phyloP scores from a whole-genome alignment of 1,140 invertebrate genomes.

The Brachionus sp. region DNA sequence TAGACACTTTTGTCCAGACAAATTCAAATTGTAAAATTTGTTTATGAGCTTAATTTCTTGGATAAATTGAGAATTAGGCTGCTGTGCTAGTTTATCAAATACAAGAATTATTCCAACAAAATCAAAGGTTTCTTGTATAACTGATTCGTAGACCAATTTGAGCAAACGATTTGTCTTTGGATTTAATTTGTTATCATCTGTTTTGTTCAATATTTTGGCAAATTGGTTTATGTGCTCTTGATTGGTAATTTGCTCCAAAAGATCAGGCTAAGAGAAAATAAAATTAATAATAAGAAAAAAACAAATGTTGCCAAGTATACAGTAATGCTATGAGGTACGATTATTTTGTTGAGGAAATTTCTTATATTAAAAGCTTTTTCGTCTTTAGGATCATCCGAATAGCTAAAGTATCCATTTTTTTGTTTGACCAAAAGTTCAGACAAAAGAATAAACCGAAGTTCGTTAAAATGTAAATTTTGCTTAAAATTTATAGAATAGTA shows the following conservation, averaged over 20 bases:
- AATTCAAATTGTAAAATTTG: slow-evolving; percentile 20
- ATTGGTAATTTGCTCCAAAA: slow-evolving; percentile 35
- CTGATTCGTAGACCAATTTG: slow-evolving; percentile 30
- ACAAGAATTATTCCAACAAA: slow-evolving; percentile 39
- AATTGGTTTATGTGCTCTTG: slow-evolving; percentile 43
- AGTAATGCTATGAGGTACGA: slow-evolving; percentile 36
- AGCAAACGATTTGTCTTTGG: slow-evolving; percentile 29
- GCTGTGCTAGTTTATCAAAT: slow-evolving; percentile 17
- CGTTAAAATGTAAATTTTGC: slow-evolving; percentile 75
- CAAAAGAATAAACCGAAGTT: slow-evolving; percentile 65
- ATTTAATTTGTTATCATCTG: background rate
- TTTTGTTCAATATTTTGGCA: slow-evolving; percentile 21
- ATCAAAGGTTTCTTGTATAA: slow-evolving; percentile 41
- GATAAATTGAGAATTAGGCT: slow-evolving; percentile 9
- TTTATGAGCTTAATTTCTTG: slow-evolving; percentile 22
- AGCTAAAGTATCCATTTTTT: slow-evolving; percentile 79
- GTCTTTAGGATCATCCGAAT: slow-evolving; percentile 76
- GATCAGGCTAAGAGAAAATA: slow-evolving; percentile 2
- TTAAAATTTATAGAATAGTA: slow-evolving; percentile 84
- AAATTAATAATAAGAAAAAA: background rate
- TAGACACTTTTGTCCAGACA: background rate
- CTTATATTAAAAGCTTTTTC: slow-evolving; percentile 45
- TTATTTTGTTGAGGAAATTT: slow-evolving; percentile 45
- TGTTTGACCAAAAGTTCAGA: slow-evolving; percentile 77
- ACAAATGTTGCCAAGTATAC: background rate